Conservation (phyloP, 1,140 invertebrate species). For the Euwallacea fornicatus region DNA sequence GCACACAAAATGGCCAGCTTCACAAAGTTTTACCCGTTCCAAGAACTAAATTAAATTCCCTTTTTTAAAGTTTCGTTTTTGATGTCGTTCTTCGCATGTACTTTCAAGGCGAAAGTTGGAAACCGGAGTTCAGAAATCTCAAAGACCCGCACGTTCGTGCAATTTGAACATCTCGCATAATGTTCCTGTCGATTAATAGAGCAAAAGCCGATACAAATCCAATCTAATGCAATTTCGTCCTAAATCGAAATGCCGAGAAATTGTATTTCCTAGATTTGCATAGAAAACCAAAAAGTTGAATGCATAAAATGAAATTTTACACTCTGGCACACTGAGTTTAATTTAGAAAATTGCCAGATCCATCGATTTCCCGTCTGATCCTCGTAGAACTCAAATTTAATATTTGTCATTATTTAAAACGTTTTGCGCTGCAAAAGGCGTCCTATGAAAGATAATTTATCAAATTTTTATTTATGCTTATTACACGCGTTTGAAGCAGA, state of each 20-base stretch:
- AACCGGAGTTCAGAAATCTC: too few species aligned
- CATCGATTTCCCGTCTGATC: neutral
- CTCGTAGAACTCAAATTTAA: slow-evolving; percentile 1
- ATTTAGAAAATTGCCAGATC: neutral
- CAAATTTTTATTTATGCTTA: neutral
- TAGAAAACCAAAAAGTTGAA: slow-evolving; percentile 10
- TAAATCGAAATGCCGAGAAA: neutral
- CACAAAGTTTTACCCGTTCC: neutral
- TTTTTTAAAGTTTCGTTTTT: too few species aligned
- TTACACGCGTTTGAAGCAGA: too few species aligned
- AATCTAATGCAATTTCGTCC: slow-evolving; percentile 3
- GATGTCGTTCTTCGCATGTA: too few species aligned
- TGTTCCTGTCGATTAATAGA: neutral
- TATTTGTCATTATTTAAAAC: slow-evolving; percentile 1
- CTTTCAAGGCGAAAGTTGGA: too few species aligned
- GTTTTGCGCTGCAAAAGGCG: neutral
- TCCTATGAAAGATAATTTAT: neutral
- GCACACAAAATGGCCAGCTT: neutral
- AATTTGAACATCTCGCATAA: neutral
- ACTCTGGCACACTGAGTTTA: slow-evolving; percentile 7
- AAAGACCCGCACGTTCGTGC: neutral
- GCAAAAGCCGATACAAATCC: neutral
- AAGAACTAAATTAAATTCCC: too few species aligned
- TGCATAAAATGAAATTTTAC: slow-evolving; percentile 14
- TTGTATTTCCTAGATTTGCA: neutral